phyloP scores from a whole-genome alignment of 2,888 invertebrate species.

The Clunio marinus region DNA sequence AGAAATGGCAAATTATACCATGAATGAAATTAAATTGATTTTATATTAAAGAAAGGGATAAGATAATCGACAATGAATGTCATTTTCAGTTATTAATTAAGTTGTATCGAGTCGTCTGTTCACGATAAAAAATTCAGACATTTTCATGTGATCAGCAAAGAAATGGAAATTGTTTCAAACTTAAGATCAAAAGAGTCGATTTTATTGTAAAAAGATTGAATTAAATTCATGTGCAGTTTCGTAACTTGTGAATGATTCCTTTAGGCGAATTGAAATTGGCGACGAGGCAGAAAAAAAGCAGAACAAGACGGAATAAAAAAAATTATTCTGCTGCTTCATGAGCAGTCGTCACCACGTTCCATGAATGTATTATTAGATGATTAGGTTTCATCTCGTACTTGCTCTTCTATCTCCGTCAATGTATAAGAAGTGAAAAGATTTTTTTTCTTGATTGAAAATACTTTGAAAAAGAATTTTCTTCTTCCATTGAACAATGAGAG shows the following conservation, averaged over 20 bases:
- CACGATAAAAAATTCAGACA: no score
- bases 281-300: conserved; percentile 18
- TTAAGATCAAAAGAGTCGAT: neutral
- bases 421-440: no score
- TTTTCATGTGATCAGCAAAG: no score
- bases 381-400: no score
- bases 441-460: conserved; percentile 19
- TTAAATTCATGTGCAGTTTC: neutral
- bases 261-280: conserved; percentile 12
- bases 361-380: conserved; percentile 38
- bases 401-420: neutral
- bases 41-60: no score
- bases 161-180: conserved; percentile 5
- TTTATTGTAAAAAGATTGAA: neutral
- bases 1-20: no score
- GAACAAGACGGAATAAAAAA: neutral
- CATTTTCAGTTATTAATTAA: no score
- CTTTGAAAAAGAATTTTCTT: neutral
- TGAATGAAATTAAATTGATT: no score
- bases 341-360: conserved; percentile 21
- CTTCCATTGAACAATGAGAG: neutral
- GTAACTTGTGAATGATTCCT: neutral
- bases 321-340: neutral
- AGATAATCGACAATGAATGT: no score
- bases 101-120: no score